These are phyloP conservation scores for Agriopis aurantiaria DNA, from an alignment of 2,888 invertebrate species.

Conservation along the genomic window DNA sequence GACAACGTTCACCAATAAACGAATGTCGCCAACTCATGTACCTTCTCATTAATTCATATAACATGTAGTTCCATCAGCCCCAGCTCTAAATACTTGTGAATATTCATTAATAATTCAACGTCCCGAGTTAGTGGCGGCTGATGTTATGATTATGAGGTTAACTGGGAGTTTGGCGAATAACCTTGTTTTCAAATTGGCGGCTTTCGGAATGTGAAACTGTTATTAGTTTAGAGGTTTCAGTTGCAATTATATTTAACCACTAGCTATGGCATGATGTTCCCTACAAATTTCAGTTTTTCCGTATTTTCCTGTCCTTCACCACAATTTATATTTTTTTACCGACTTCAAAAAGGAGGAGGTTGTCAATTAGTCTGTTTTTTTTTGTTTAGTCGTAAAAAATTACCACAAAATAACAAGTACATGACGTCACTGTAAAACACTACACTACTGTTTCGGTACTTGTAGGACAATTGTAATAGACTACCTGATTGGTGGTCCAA, in stretches of 20 bases:
- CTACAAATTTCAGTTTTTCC: background rate
- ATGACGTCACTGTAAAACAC: too few species aligned
- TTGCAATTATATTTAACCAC: background rate
- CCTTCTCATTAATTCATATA: slow-evolving; percentile 59
- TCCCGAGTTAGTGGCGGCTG: slow-evolving; percentile 1
- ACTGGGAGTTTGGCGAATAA: background rate
- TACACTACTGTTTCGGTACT: too few species aligned
- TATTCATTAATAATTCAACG: slow-evolving; percentile 48
- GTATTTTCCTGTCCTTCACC: too few species aligned
- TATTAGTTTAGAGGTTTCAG: background rate
- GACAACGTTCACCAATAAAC: background rate
- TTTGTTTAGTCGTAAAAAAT: too few species aligned
- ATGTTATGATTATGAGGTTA: slow-evolving; percentile 17
- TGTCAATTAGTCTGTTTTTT: too few species aligned
- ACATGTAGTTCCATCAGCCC: slow-evolving; percentile 56
- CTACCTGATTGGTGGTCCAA: too few species aligned
- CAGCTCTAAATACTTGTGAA: slow-evolving; percentile 50
- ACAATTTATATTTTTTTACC: too few species aligned
- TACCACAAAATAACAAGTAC: too few species aligned
- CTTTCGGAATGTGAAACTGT: background rate
- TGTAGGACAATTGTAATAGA: too few species aligned
- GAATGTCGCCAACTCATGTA: slow-evolving; percentile 50
- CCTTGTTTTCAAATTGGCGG: slow-evolving; percentile 10
- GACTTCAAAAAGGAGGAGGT: too few species aligned
- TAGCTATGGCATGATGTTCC: background rate